phyloP scores from a whole-genome alignment of 2,888 invertebrate species.

The Reticulitermes lucifugus region DNA sequence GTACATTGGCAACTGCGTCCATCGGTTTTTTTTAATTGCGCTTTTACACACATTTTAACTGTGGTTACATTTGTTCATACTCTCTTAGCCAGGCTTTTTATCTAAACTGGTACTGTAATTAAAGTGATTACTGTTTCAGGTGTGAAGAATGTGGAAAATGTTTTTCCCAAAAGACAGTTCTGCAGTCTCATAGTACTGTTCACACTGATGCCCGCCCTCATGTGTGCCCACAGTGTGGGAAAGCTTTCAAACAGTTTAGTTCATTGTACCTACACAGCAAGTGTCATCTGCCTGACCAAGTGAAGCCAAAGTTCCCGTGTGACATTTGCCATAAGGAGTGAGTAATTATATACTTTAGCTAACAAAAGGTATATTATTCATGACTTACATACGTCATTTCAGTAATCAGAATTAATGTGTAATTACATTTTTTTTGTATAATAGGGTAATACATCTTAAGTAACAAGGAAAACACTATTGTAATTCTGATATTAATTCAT shows the following conservation, averaged over 20 bases:
- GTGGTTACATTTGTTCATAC: too few relatives aligned
- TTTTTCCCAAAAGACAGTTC: slow-evolving; percentile 57
- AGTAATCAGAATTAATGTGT: too few relatives aligned
- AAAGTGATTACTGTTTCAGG: slow-evolving; percentile 51
- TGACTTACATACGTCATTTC: too few relatives aligned
- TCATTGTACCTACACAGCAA: slow-evolving; percentile 57
- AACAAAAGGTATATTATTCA: too few relatives aligned
- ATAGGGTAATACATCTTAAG: too few relatives aligned
- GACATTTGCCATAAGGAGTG: slow-evolving; percentile 57
- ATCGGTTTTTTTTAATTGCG: too few relatives aligned
- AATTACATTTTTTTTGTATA: too few relatives aligned
- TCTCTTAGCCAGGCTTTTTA: too few relatives aligned
- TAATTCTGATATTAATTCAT: not conserved
- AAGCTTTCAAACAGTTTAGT: slow-evolving; percentile 58
- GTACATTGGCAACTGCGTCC: too few relatives aligned
- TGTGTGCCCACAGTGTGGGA: slow-evolving; percentile 57
- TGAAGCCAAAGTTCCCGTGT: slow-evolving; percentile 57
- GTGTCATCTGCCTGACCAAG: slow-evolving; percentile 57
- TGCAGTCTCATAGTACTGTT: slow-evolving; percentile 57
- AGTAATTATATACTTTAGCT: slow-evolving; percentile 47
- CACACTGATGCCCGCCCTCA: slow-evolving; percentile 58
- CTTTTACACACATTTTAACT: too few relatives aligned
- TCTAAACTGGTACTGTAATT: too few relatives aligned
- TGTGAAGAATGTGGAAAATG: slow-evolving; percentile 59
- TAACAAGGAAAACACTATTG: too few relatives aligned